Evolutionary conservation across 2,888 invertebrate species (phyloP), one percentile per base, ranked within the genome.

Genomic region (Rhagophthalmus giganteus): DNA sequence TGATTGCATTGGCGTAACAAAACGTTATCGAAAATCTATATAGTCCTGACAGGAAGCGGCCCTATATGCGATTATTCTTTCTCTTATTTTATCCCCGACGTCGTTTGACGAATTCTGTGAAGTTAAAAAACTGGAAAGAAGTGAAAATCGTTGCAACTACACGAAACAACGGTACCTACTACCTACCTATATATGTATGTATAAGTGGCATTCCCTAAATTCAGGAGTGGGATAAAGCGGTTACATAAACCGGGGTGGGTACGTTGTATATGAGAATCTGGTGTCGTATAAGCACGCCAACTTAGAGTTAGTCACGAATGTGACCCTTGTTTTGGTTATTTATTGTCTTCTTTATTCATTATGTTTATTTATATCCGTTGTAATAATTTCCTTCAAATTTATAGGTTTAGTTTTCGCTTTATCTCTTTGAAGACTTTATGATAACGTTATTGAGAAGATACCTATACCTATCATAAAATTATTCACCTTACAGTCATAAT

Each of bases 201-300:
- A 40, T 30, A 51, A 40, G 46, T 47, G 47, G 33, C 39, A 24
- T 41, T 52, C 35, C 38, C 46, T 37, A 47, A 46, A 46, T 47
- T 32, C 33, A 25, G 35, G 39, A 46, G 32, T 52, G 46, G 42
- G 46, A 52, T 52, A 42, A 52, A 52, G 41, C 47, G 47, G 41
- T 53, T 53, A 39, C 25, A 39, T 16, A 39, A 28, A 37, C 20
- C 47, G 37, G 39, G 53, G 39, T 44, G 33, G 53, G 48, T 35
- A 13, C 27, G 37, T 41, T 47, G 38, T 48, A 48, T 53, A 53
- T 44, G 48, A 44, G 45, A 42, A 53, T 53, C 42, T 53, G 48
- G 58, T 58, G 63, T 60, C 58, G 57, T 54, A 56, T 47, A 62
- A 61, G 60, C 68, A 69, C 68, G 68, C 68, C 60, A 68, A 59